phyloP scores from a whole-genome alignment of 2,888 invertebrate species.

The Tetragonula carbonaria region DNA sequence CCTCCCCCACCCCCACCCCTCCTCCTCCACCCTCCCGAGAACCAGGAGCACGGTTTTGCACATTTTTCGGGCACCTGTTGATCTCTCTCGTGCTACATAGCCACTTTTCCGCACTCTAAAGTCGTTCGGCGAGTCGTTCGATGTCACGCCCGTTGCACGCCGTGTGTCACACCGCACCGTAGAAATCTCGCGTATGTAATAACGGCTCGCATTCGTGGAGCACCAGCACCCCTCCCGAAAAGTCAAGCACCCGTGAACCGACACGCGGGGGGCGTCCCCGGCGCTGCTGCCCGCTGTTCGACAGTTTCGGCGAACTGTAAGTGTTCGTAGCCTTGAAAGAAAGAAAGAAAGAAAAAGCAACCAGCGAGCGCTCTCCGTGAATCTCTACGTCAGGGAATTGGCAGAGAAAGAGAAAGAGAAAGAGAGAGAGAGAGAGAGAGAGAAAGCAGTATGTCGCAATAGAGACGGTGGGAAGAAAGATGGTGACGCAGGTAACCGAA shows the following conservation, averaged over 20 bases:
- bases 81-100: conserved; percentile 69
- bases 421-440: not conserved
- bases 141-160: conserved; percentile 44
- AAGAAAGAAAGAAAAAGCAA: not conserved
- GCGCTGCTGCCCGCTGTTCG: not conserved
- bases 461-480: not conserved
- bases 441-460: not conserved
- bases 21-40: too few species aligned
- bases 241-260: not conserved
- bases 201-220: conserved; percentile 13
- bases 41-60: conserved; percentile 66
- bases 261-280: not conserved
- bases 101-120: conserved; percentile 58
- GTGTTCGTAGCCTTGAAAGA: not conserved
- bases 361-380: not conserved
- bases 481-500: conserved; percentile 4
- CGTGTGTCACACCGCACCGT: conserved; percentile 37
- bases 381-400: not conserved
- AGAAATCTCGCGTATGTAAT: not conserved
- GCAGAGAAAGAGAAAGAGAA: not conserved
- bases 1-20: not conserved
- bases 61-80: conserved; percentile 75
- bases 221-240: conserved; percentile 7
- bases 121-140: conserved; percentile 41
- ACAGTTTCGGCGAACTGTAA: not conserved